Evolutionary conservation across 2,113 vertebrate genomes (phyloP).

Genomic region (Prionailurus bengalensis): DNA sequence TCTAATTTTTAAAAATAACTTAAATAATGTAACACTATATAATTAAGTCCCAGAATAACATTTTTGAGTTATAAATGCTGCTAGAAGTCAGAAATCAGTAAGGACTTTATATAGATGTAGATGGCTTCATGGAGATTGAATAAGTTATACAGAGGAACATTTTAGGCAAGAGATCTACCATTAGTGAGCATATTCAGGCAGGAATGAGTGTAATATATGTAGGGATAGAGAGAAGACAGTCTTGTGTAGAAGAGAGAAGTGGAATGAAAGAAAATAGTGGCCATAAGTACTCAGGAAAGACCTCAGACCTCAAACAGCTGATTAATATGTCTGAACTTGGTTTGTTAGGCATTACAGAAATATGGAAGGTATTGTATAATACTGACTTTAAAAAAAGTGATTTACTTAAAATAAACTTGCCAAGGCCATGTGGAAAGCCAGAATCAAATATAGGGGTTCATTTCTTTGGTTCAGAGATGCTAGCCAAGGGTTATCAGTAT

Average conservation of each 20-base stretch:
- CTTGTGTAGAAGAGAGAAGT: not conserved
- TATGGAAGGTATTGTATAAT: not conserved
- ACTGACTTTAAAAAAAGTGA: not conserved
- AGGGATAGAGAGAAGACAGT: not conserved
- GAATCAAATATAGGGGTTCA: not conserved
- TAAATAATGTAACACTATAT: not conserved
- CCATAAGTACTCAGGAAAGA: not conserved
- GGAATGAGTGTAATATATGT: not conserved
- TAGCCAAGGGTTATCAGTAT: constrained; percentile 33
- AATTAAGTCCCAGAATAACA: not conserved
- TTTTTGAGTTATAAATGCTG: not conserved
- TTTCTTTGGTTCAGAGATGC: not conserved
- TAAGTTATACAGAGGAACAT: not conserved
- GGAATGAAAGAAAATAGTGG: not conserved
- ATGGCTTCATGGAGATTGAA: not conserved
- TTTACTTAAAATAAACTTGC: not conserved
- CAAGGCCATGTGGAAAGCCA: not conserved
- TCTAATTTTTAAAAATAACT: not conserved
- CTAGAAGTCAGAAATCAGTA: not conserved
- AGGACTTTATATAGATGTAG: not conserved
- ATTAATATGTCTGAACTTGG: not conserved
- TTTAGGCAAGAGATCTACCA: not conserved
- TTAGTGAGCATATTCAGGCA: not conserved
- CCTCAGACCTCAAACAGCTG: not conserved
- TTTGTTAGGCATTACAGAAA: not conserved